Percentiles rank a stretch among this genome's conserved stretches.
Conservation (phyloP, 2,888 invertebrate genomes). For the Euplexia lucipara region DNA sequence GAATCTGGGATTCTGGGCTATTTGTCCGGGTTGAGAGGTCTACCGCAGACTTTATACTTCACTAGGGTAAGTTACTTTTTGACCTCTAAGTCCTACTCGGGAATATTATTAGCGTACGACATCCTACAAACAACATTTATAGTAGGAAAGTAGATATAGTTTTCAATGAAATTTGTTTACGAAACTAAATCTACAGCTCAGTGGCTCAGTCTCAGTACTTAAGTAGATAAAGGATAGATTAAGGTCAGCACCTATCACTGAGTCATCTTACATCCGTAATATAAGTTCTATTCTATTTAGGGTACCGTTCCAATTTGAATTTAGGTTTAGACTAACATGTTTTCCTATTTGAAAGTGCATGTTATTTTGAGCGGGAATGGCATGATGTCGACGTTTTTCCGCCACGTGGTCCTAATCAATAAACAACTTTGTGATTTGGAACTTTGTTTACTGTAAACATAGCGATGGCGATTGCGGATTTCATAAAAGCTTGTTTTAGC, state of each 20-base stretch:
- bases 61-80: slow-evolving; percentile 93
- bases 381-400: slow-evolving; percentile 24
- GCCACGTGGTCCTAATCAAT: slow-evolving; percentile 41
- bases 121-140: background rate
- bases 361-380: slow-evolving; percentile 40
- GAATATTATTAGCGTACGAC: no score
- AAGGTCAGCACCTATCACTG: slow-evolving; percentile 4
- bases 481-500: slow-evolving; percentile 10
- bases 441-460: slow-evolving; percentile 32
- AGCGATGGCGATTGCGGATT: slow-evolving; percentile 14
- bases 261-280: slow-evolving; percentile 2
- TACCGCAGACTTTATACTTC: slow-evolving; percentile 96
- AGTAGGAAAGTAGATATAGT: no score
- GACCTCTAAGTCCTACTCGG: no score
- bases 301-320: background rate
- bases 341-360: slow-evolving; percentile 44
- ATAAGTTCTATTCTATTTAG: slow-evolving; percentile 25
- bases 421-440: slow-evolving; percentile 33
- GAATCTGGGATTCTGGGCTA: slow-evolving; percentile 97
- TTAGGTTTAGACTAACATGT: slow-evolving; percentile 63
- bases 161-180: slow-evolving; percentile 7
- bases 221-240: slow-evolving; percentile 2
- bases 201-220: background rate
- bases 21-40: slow-evolving; percentile 95
- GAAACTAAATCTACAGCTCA: background rate